Evolutionary conservation across 2,797 vertebrate genomes (phyloP), one percentile per base, ranked within the genome.

Genomic region (Spinus pinus): DNA sequence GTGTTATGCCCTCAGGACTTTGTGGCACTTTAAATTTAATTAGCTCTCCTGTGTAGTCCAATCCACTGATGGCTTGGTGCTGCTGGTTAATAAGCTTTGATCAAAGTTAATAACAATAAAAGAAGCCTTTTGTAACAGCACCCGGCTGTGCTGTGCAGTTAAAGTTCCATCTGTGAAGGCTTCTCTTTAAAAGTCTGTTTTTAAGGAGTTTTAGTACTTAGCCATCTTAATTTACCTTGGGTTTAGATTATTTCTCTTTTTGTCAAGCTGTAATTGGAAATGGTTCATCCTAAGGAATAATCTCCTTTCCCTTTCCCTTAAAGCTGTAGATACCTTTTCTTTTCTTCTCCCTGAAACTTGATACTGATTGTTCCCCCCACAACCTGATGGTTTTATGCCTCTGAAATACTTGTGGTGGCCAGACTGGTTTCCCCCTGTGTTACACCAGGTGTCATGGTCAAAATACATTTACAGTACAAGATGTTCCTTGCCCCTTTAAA

Each of bases 51-150:
- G 70, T 88, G 91, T 89, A 95, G 92, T 33, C 47, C 46, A 95
- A 95, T 70, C 31, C 86, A 78, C 86, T 0, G 1, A 50, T 95
- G 86, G 37, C 47, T 82, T 44, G 47, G 37, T 80, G 57, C 81
- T 89, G 47, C 65, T 94, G 65, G 27, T 89, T 96, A 95, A 88
- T 91, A 79, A 93, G 81, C 94, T 96, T 92, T 95, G 84, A 94
- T 94, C 88, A 93, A 81, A 92, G 75, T 82, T 94, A 81, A 61
- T 69, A 25, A 62, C 31, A 87, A 86, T 81, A 46, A 60, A 80
- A 83, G 51, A 53, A 20, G 27, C 69, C 75, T 79, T 33, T 81
- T 88, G 56, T 93, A 62, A 37, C 53, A 93, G 72, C 61, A 46
- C 47, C 46, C 3, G 3, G 31, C 54, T 88, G 64, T 81, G 81